A percentile compares a stretch with the other conserved stretches of the same genome.
phyloP scores from a whole-genome alignment of 1,140 invertebrate genomes.

The Pissodes strobi region DNA sequence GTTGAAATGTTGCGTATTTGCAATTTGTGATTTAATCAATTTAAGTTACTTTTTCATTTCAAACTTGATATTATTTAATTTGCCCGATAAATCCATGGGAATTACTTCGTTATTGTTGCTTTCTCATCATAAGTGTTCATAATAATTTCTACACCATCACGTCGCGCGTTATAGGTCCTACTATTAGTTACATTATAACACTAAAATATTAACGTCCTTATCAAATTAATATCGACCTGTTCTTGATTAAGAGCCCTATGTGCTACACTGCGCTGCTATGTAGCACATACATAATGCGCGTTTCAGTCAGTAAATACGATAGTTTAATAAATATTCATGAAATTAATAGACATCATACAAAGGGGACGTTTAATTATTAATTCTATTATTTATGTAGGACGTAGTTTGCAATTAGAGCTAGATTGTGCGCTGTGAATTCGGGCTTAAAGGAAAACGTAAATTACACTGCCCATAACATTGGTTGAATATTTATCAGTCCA shows the following conservation, averaged over 20 bases:
- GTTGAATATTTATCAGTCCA: constrained; percentile 24
- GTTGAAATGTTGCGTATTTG: no score
- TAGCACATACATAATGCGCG: constrained; percentile 16
- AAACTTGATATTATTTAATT: no score
- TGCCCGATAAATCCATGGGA: no score
- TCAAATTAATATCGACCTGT: neutral
- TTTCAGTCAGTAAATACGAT: constrained; percentile 23
- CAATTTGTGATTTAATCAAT: no score
- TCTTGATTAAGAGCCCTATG: neutral
- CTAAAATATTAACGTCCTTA: no score
- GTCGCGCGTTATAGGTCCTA: no score
- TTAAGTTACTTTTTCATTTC: no score
- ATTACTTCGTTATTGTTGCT: no score
- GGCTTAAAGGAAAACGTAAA: constrained; percentile 36
- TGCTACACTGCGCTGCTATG: neutral
- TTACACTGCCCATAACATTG: constrained; percentile 24
- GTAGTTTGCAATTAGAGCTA: constrained; percentile 29
- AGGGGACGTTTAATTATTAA: constrained; percentile 37
- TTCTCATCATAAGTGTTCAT: no score
- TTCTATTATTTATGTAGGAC: constrained; percentile 36
- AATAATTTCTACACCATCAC: no score
- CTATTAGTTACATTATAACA: no score
- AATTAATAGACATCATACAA: constrained; percentile 36
- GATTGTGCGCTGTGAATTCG: constrained; percentile 28
- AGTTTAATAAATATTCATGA: constrained; percentile 37